Conservation (phyloP, 2,113 vertebrate species). For the Amphiprion percula region DNA sequence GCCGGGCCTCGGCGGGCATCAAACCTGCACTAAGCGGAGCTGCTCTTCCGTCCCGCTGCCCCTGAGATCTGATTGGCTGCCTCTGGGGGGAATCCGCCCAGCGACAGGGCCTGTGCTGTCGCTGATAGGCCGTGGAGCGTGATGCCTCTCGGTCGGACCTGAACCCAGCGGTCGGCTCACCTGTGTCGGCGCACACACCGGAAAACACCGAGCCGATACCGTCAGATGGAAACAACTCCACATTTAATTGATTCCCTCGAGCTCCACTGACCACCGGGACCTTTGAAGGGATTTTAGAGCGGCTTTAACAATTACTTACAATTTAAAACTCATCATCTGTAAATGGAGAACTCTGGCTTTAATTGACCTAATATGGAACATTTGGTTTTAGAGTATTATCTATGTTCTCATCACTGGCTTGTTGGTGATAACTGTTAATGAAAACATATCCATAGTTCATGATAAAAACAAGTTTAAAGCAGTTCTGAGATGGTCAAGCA, state of each 20-base stretch:
- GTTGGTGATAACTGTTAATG: too few relatives aligned
- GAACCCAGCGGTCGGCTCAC: slow-evolving; percentile 48
- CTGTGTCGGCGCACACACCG: slow-evolving; percentile 45
- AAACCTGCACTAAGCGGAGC: slow-evolving; percentile 77
- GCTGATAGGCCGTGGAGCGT: slow-evolving; percentile 73
- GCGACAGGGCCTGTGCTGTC: slow-evolving; percentile 61
- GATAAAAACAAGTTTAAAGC: too few relatives aligned
- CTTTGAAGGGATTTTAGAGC: too few relatives aligned
- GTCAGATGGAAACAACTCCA: slow-evolving; percentile 40
- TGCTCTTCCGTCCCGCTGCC: slow-evolving; percentile 66
- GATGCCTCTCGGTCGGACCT: slow-evolving; percentile 47
- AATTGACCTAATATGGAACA: too few relatives aligned
- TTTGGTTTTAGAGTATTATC: too few relatives aligned
- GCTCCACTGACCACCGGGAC: neutral
- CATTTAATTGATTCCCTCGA: slow-evolving; percentile 51
- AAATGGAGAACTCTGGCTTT: too few relatives aligned
- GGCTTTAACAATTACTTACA: too few relatives aligned
- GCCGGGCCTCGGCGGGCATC: slow-evolving; percentile 67
- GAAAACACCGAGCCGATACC: slow-evolving; percentile 13
- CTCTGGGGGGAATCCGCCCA: slow-evolving; percentile 58
- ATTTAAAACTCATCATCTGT: too few relatives aligned
- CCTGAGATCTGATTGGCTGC: slow-evolving; percentile 68
- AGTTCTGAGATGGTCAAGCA: too few relatives aligned
- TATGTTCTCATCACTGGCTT: too few relatives aligned
- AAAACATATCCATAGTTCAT: too few relatives aligned